Evolutionary conservation across 92 coral and sea anemone genomes (phyloP).

Genomic region (Phenganax subtilis): DNA sequence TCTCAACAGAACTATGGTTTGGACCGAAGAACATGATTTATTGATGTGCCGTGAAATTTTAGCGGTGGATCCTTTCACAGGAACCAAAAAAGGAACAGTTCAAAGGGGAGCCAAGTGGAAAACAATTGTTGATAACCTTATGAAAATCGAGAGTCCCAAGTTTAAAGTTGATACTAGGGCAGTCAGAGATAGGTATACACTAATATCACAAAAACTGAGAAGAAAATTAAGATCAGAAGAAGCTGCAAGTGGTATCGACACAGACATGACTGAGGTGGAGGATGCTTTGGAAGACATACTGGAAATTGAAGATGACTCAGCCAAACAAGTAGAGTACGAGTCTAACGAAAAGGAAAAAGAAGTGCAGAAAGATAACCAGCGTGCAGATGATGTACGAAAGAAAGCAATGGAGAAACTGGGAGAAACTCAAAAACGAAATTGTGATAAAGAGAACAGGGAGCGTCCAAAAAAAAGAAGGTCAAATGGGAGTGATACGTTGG

Average conservation of each 20-base stretch:
- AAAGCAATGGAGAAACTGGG: neutral
- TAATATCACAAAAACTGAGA: constrained; percentile 28
- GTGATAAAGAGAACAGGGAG: neutral
- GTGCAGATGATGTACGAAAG: neutral
- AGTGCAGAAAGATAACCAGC: constrained; percentile 14
- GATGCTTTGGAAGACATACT: constrained; percentile 39
- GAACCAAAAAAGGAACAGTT: constrained; percentile 45
- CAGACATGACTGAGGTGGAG: constrained; percentile 48
- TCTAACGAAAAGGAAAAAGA: constrained; percentile 21
- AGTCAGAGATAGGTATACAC: constrained; percentile 50
- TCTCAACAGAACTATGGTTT: constrained; percentile 24
- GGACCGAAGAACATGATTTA: constrained; percentile 56
- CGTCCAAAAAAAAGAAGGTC: too few relatives aligned
- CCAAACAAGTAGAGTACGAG: constrained; percentile 25
- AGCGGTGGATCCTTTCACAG: constrained; percentile 48
- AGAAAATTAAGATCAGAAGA: constrained; percentile 42
- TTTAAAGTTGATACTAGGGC: constrained; percentile 45
- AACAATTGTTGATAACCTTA: constrained; percentile 38
- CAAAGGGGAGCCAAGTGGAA: constrained; percentile 53
- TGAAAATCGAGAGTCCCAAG: constrained; percentile 12
- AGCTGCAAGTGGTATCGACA: constrained; percentile 47
- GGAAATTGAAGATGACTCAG: constrained; percentile 44
- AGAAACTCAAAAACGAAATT: neutral
- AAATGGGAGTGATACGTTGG: too few relatives aligned
- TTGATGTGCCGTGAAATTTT: constrained; percentile 47